Conservation (phyloP, 2,113 vertebrate genomes). For the Aleadryas rufinucha region DNA sequence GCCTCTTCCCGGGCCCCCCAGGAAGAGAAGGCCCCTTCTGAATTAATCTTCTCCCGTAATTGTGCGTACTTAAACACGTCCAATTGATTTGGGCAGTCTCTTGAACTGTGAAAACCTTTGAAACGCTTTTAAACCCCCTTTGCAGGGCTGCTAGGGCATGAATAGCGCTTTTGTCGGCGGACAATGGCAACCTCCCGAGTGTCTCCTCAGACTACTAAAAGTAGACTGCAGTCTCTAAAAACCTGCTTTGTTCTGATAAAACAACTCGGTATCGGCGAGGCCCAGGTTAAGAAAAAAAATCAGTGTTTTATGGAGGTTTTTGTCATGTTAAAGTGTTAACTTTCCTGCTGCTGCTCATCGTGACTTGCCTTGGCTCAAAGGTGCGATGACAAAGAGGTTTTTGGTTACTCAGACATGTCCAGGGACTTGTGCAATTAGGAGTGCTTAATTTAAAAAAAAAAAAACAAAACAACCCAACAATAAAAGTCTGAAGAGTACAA, state of each 20-base stretch:
- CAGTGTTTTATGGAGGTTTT: background rate
- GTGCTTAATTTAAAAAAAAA: background rate
- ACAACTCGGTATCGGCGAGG: accelerated
- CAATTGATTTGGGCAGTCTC: background rate
- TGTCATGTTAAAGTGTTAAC: background rate
- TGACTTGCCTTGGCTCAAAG: background rate
- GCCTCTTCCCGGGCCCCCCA: background rate
- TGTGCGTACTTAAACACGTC: background rate
- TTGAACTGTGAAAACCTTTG: background rate
- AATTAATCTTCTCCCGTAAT: background rate
- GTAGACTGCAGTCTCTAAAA: background rate
- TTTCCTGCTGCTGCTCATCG: background rate
- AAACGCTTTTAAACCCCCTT: background rate
- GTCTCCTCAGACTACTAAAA: background rate
- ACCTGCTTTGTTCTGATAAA: background rate
- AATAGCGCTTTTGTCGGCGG: background rate
- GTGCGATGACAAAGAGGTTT: background rate
- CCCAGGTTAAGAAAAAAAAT: background rate
- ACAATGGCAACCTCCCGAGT: background rate
- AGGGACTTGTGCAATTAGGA: background rate
- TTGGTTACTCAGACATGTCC: background rate
- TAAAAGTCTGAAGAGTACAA: too few species aligned
- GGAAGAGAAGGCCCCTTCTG: background rate
- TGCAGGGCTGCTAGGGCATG: background rate
- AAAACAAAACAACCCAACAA: background rate